Evolutionary conservation across 2,888 invertebrate genomes (phyloP).

Genomic region (Archips crataeganus): DNA sequence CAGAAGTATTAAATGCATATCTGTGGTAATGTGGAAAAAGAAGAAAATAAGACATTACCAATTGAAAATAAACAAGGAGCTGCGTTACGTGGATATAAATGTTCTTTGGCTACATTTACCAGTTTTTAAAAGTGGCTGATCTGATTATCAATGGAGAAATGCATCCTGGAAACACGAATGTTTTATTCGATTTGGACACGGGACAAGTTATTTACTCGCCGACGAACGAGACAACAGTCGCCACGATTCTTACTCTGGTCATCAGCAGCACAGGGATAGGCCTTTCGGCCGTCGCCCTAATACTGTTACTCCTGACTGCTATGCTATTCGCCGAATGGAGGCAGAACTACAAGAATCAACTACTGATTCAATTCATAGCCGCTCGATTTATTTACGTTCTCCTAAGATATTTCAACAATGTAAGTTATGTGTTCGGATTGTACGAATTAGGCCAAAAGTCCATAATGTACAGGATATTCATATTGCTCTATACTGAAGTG

Average conservation of each 20-base stretch:
- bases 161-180: not conserved
- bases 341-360: constrained; percentile 69
- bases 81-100: not conserved
- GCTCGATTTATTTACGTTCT: constrained; percentile 67
- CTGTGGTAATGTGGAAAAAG: not conserved
- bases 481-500: constrained; percentile 65
- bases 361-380: constrained; percentile 72
- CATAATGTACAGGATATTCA: constrained; percentile 51
- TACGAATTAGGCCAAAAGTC: constrained; percentile 42
- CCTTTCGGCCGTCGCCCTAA: constrained; percentile 60
- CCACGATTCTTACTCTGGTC: constrained; percentile 53
- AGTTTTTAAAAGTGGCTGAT: constrained; percentile 19
- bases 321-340: constrained; percentile 72
- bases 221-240: constrained; percentile 48
- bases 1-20: not conserved
- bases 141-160: not conserved
- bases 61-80: not conserved
- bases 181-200: constrained; percentile 44
- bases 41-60: not conserved
- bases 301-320: constrained; percentile 66
- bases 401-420: constrained; percentile 62
- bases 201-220: constrained; percentile 49
- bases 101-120: not conserved
- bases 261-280: constrained; percentile 64
- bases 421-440: constrained; percentile 50